These are phyloP conservation scores for Sarcophilus harrisii DNA, from an alignment of 2,797 vertebrate genomes.

Conservation along the genomic window DNA sequence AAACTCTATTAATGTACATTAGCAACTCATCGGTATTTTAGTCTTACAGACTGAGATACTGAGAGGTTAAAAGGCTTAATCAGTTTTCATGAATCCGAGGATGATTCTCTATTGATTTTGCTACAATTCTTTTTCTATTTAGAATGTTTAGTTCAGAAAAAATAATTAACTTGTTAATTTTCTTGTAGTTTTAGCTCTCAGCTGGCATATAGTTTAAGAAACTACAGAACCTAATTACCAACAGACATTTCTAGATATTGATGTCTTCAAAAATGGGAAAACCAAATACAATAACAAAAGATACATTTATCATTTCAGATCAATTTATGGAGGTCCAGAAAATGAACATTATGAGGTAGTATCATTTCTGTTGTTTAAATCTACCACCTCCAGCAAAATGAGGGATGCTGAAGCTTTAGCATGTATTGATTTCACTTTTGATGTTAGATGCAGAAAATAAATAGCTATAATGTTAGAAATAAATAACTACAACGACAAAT, in stretches of 20 bases:
- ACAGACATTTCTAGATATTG: not conserved
- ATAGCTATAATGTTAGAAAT: constrained; percentile 87
- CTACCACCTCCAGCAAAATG: constrained; percentile 94
- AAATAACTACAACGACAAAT: constrained; percentile 74
- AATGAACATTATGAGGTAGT: not conserved
- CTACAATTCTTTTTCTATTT: not conserved
- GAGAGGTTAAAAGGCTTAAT: not conserved
- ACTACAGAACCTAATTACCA: not conserved
- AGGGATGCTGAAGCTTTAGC: constrained; percentile 95
- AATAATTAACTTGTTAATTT: not conserved
- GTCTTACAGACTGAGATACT: not conserved
- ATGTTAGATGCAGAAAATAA: constrained; percentile 82
- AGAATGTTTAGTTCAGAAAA: not conserved
- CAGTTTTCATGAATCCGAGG: not conserved
- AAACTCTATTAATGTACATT: not conserved
- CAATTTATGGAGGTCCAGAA: not conserved
- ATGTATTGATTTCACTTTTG: constrained; percentile 83
- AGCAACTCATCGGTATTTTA: not conserved
- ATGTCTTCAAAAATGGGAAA: not conserved
- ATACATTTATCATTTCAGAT: not conserved
- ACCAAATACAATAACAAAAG: not conserved
- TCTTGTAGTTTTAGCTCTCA: not conserved
- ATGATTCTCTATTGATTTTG: not conserved
- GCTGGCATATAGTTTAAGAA: not conserved
- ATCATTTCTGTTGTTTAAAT: constrained; percentile 78